Conservation (phyloP, 2,797 vertebrate species). For the Xiphorhynchus erythropygius region DNA sequence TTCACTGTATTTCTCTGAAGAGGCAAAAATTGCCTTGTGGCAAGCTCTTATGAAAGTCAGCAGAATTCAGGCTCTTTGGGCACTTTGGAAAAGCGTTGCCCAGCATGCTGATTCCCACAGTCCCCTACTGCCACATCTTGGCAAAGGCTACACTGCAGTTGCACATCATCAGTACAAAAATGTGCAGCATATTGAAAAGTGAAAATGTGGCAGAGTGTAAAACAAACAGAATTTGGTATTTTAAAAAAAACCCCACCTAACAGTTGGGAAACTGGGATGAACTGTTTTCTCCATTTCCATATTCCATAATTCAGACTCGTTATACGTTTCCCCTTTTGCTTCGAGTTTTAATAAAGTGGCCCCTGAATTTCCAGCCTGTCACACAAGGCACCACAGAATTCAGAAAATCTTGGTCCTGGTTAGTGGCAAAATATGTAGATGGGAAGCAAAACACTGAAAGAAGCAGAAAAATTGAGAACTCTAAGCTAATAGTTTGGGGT, state of each 20-base stretch:
- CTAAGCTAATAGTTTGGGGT: neutral
- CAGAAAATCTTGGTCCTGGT: neutral
- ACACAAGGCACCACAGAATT: neutral
- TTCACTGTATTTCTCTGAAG: neutral
- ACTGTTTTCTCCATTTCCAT: constrained; percentile 4
- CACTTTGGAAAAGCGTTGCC: neutral
- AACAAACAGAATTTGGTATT: neutral
- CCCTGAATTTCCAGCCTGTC: neutral
- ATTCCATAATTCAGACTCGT: neutral
- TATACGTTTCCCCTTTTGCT: neutral
- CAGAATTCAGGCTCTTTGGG: neutral
- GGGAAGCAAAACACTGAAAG: neutral
- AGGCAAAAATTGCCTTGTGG: neutral
- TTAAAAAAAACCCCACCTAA: neutral
- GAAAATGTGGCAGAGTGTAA: neutral
- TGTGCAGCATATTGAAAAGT: neutral
- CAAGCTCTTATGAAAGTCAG: constrained; percentile 3
- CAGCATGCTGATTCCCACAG: neutral
- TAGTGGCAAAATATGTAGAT: neutral
- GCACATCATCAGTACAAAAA: neutral
- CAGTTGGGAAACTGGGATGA: neutral
- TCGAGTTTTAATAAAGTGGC: neutral
- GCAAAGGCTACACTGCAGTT: neutral
- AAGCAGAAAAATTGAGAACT: neutral
- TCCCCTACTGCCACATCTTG: neutral